Percentiles rank a stretch among this genome's conserved stretches.
phyloP scores from a whole-genome alignment of 2,113 vertebrate genomes.

The Bos javanicus region DNA sequence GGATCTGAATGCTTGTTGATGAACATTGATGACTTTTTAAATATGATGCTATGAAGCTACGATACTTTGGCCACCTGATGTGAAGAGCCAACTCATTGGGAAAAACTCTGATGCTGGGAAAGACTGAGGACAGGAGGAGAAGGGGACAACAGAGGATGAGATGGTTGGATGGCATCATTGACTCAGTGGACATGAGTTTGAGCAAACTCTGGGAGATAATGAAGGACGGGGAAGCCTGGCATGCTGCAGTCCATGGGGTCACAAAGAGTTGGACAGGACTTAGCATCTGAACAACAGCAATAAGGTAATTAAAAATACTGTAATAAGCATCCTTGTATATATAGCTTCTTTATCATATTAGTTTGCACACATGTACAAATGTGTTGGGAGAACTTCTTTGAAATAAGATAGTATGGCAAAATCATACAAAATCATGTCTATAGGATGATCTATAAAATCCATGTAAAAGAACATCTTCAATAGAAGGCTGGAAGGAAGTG shows the following conservation, averaged over 20 bases:
- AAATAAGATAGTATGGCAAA: neutral
- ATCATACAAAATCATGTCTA: neutral
- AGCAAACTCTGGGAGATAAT: neutral
- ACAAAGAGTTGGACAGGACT: neutral
- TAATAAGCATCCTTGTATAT: neutral
- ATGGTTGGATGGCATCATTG: neutral
- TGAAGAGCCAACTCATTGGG: neutral
- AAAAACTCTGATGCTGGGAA: neutral
- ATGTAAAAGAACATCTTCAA: neutral
- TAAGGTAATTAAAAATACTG: neutral
- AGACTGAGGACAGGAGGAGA: neutral
- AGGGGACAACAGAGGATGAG: neutral
- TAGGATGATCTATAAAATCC: neutral
- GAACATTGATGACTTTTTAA: neutral
- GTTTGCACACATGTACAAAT: neutral
- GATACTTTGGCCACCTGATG: neutral
- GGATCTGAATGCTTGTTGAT: neutral
- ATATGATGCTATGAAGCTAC: neutral
- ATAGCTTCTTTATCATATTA: neutral
- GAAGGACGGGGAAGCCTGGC: neutral
- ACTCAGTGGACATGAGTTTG: neutral
- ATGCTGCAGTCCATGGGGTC: neutral
- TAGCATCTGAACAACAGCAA: neutral
- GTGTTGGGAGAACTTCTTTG: neutral
- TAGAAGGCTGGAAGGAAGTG: neutral